Evolutionary conservation across 2,888 invertebrate genomes (phyloP).

Genomic region (Graphium colonna): DNA sequence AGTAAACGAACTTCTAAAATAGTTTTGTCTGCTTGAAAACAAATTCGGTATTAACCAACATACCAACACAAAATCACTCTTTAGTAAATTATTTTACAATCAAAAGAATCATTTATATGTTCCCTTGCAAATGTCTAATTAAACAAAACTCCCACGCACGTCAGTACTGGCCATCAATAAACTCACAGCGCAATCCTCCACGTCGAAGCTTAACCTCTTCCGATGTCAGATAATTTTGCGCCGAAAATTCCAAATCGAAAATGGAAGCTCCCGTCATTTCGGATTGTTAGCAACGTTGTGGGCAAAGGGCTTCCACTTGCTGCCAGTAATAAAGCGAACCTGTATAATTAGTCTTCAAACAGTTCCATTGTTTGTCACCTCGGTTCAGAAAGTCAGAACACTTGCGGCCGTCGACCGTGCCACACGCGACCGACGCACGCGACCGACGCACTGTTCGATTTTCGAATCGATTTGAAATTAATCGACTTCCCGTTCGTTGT

Average conservation of each 20-base stretch:
- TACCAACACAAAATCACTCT: slow-evolving; percentile 3
- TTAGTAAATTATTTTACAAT: too few relatives aligned
- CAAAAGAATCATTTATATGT: too few relatives aligned
- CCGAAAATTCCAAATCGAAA: neutral
- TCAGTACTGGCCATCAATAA: neutral
- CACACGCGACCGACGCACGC: slow-evolving; percentile 52
- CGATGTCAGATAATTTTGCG: slow-evolving; percentile 9
- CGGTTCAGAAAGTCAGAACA: slow-evolving; percentile 60
- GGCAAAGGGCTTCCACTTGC: slow-evolving; percentile 59
- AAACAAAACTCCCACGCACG: neutral
- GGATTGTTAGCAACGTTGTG: slow-evolving; percentile 32
- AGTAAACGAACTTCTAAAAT: too few relatives aligned
- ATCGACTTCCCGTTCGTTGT: neutral
- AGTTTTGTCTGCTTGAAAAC: too few relatives aligned
- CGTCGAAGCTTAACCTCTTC: neutral
- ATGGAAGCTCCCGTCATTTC: neutral
- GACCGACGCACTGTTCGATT: slow-evolving; percentile 38
- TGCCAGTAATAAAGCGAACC: slow-evolving; percentile 49
- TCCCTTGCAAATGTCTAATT: slow-evolving; percentile 1
- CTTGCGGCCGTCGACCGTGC: slow-evolving; percentile 52
- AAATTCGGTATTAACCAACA: too few relatives aligned
- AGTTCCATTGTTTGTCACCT: slow-evolving; percentile 66
- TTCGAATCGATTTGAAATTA: slow-evolving; percentile 33
- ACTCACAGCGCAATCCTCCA: neutral
- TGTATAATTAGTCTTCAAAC: slow-evolving; percentile 63